These are phyloP conservation scores for Leptopilina syphax DNA, from an alignment of 2,888 invertebrate genomes.

Conservation along the genomic window DNA sequence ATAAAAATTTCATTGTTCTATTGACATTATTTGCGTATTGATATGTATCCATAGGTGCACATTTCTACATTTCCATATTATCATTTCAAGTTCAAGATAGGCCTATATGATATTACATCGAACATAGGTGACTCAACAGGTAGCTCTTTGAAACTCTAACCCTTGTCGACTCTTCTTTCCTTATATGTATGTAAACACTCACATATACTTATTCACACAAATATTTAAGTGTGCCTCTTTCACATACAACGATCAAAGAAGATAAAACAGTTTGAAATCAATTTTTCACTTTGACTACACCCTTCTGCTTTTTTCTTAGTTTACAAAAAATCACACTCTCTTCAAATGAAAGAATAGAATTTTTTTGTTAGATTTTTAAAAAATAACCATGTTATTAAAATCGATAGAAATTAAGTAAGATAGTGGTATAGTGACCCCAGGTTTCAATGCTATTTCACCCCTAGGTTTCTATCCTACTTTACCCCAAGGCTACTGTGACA, in stretches of 20 bases:
- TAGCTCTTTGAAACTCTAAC: slow-evolving; percentile 27
- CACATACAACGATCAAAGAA: slow-evolving; percentile 8
- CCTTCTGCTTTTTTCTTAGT: neutral
- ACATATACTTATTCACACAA: neutral
- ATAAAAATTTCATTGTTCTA: neutral
- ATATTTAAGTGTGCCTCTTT: neutral
- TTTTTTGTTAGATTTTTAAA: neutral
- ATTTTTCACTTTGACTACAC: neutral
- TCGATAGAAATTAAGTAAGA: too few species aligned
- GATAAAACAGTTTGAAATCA: slow-evolving; percentile 10
- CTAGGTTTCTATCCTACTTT: too few species aligned
- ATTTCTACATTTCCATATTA: slow-evolving; percentile 1
- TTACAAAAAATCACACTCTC: neutral
- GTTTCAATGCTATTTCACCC: too few species aligned
- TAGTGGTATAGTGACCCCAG: too few species aligned
- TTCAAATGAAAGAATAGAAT: neutral
- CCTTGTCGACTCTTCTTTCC: slow-evolving; percentile 16
- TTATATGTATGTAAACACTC: neutral
- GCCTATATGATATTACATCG: slow-evolving; percentile 24
- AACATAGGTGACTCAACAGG: slow-evolving; percentile 39
- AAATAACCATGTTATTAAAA: too few species aligned
- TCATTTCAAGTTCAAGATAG: slow-evolving; percentile 26
- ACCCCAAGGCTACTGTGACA: too few species aligned
- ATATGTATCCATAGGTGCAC: neutral
- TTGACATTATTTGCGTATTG: neutral